phyloP scores from a whole-genome alignment of 2,888 invertebrate genomes.

The Drosophila barbarae region DNA sequence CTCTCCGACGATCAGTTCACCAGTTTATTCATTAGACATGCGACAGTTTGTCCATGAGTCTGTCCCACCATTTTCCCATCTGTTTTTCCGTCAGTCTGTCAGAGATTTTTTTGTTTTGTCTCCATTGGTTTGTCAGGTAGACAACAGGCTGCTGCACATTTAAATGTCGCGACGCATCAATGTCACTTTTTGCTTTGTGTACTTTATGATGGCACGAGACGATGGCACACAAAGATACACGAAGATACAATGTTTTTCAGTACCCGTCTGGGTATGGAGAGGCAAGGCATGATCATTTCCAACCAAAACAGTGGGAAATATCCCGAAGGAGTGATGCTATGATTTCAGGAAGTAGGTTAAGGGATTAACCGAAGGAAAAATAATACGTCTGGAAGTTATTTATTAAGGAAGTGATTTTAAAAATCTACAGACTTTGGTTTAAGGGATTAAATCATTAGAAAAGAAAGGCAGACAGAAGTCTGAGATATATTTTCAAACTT shows the following conservation, averaged over 20 bases:
- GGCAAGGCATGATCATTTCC: constrained; percentile 29
- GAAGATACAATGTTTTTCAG: constrained; percentile 20
- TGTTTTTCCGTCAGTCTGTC: constrained; percentile 5
- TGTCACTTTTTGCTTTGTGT: constrained; percentile 46
- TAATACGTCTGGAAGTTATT: constrained; percentile 7
- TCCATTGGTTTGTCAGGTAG: constrained; percentile 28
- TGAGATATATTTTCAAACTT: neutral
- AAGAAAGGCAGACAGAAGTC: neutral
- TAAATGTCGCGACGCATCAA: constrained; percentile 63
- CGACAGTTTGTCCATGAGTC: constrained; percentile 4
- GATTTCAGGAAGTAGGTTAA: constrained; percentile 25
- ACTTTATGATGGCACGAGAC: constrained; percentile 38
- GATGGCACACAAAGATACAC: constrained; percentile 23
- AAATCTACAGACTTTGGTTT: neutral
- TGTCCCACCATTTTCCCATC: constrained; percentile 2
- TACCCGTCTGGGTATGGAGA: constrained; percentile 12
- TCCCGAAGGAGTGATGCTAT: constrained; percentile 24
- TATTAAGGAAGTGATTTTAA: neutral
- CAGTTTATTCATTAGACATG: neutral
- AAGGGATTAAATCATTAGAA: neutral
- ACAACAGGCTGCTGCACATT: constrained; percentile 44
- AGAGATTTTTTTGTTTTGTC: constrained; percentile 1
- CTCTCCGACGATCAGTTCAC: neutral
- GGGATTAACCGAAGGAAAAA: constrained; percentile 30
- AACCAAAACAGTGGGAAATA: constrained; percentile 14